A percentile compares a stretch with the other conserved stretches of the same genome.
Evolutionary conservation across 2,113 vertebrate genomes (phyloP).

Genomic region (Xiphorhynchus elegans): DNA sequence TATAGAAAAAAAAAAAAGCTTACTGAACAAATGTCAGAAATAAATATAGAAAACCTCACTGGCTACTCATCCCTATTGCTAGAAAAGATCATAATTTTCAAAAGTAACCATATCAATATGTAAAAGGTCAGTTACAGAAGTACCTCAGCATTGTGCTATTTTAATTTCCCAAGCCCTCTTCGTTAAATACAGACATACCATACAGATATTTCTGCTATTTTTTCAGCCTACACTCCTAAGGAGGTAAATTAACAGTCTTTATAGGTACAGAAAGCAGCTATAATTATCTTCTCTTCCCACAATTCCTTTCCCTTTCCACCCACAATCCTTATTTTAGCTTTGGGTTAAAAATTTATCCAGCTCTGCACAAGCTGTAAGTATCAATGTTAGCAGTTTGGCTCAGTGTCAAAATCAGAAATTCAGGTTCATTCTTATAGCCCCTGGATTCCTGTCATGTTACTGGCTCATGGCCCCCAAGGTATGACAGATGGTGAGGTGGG

Average conservation of each 20-base stretch:
- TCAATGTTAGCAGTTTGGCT: background rate
- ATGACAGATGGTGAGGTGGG: accelerated
- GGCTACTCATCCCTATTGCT: background rate
- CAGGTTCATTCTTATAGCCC: background rate
- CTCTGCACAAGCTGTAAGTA: background rate
- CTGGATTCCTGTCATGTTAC: background rate
- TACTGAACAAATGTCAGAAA: background rate
- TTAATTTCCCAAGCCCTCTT: background rate
- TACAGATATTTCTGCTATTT: background rate
- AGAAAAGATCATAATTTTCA: background rate
- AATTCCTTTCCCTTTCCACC: constrained; percentile 5
- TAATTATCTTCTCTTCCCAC: constrained; percentile 17
- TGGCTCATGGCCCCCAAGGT: accelerated
- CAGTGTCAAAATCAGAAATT: background rate
- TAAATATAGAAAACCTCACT: background rate
- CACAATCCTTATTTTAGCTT: constrained; percentile 14
- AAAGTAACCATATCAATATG: background rate
- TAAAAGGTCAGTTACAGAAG: background rate
- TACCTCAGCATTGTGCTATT: background rate
- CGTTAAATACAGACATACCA: background rate
- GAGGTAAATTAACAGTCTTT: background rate
- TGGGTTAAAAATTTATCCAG: background rate
- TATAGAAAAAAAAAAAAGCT: background rate
- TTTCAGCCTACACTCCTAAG: background rate
- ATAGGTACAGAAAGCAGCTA: background rate